Evolutionary conservation across 2,888 invertebrate species (phyloP).

Genomic region (Argyra leucocephala): DNA sequence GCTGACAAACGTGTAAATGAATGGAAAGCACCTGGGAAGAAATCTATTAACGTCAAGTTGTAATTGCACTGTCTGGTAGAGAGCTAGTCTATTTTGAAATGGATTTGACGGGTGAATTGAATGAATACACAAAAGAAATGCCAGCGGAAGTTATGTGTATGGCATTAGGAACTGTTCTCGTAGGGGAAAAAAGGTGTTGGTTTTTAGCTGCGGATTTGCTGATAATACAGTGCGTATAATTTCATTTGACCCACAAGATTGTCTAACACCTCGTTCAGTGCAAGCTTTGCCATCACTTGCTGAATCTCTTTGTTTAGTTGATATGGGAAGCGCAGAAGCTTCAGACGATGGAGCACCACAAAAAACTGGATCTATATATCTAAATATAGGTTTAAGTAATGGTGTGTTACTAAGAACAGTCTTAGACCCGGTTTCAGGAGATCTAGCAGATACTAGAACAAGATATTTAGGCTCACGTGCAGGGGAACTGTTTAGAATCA

Average conservation of each 20-base stretch:
- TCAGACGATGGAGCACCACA: slow-evolving; percentile 46
- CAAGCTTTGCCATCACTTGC: slow-evolving; percentile 93
- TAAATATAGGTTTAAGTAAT: slow-evolving; percentile 96
- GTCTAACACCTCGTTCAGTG: slow-evolving; percentile 88
- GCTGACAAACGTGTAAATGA: slow-evolving; percentile 97
- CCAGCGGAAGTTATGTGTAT: slow-evolving; percentile 96
- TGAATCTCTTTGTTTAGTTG: slow-evolving; percentile 93
- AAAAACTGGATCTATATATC: slow-evolving; percentile 68
- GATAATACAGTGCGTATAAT: slow-evolving; percentile 97
- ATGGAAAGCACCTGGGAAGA: slow-evolving; percentile 98
- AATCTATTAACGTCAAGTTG: slow-evolving; percentile 94
- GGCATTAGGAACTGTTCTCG: slow-evolving; percentile 91
- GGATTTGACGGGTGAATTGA: slow-evolving; percentile 97
- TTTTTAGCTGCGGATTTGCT: slow-evolving; percentile 92
- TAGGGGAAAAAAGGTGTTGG: slow-evolving; percentile 89
- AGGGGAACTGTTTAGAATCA: slow-evolving; percentile 90
- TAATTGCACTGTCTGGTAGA: slow-evolving; percentile 92
- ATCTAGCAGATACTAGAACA: slow-evolving; percentile 92
- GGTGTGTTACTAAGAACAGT: slow-evolving; percentile 89
- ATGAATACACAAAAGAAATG: slow-evolving; percentile 97
- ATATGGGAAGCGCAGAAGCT: slow-evolving; percentile 68
- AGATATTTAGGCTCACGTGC: slow-evolving; percentile 92
- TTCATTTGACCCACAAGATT: slow-evolving; percentile 92
- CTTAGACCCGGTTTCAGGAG: slow-evolving; percentile 90
- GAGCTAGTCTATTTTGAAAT: slow-evolving; percentile 99